A percentile compares a stretch with the other conserved stretches of the same genome.
phyloP scores from a whole-genome alignment of 35 echinoderm and acorn worm genomes.

The Chiridota heheva region DNA sequence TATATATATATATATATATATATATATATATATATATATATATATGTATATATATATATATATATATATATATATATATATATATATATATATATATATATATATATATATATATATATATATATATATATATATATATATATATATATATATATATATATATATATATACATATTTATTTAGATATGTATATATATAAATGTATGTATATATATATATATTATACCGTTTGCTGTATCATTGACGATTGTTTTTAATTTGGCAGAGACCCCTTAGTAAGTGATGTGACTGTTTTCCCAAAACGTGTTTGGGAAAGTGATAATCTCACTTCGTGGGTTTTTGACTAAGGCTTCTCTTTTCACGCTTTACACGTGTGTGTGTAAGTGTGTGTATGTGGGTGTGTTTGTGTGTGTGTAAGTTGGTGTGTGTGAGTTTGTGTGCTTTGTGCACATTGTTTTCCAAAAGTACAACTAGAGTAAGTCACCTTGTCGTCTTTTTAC shows the following conservation, averaged over 20 bases:
- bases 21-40: background rate
- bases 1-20: background rate
- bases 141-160: background rate
- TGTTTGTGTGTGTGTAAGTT: no score
- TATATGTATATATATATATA: background rate
- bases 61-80: background rate
- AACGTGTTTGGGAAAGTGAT: background rate
- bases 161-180: no score
- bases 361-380: no score
- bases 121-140: background rate
- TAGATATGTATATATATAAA: no score
- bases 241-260: background rate
- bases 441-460: background rate
- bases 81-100: background rate
- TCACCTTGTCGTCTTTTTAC: no score
- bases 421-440: no score
- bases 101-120: background rate
- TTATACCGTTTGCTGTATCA: background rate
- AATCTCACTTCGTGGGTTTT: no score
- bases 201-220: no score
- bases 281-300: no score
- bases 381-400: no score
- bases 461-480: no score
- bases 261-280: background rate
- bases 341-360: no score